These are phyloP conservation scores for Anorthoa munda DNA, from an alignment of 2,888 invertebrate genomes.

Conservation along the genomic window DNA sequence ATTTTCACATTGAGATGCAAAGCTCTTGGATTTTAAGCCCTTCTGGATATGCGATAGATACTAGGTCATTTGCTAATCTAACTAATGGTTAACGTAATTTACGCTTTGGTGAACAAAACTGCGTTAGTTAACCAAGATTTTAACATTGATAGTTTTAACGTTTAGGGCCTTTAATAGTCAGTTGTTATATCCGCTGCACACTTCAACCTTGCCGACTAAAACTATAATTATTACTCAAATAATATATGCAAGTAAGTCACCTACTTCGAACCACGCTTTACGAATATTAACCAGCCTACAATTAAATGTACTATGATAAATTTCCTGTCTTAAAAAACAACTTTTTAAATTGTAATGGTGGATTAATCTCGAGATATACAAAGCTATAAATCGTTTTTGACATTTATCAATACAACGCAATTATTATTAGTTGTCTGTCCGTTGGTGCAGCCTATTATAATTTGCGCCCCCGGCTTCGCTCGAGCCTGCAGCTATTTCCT, in stretches of 20 bases:
- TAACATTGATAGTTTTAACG: background rate
- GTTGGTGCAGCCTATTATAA: constrained; percentile 70
- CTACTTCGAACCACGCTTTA: constrained; percentile 46
- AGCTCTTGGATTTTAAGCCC: background rate
- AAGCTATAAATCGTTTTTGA: constrained; percentile 71
- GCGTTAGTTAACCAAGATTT: constrained; percentile 7
- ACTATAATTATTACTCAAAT: constrained; percentile 65
- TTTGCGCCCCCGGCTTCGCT: constrained; percentile 75
- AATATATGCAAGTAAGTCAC: constrained; percentile 71
- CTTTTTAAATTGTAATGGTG: constrained; percentile 13
- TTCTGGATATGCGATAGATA: background rate
- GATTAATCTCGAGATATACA: constrained; percentile 24
- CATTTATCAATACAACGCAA: constrained; percentile 78
- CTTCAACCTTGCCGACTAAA: constrained; percentile 56
- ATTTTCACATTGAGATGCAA: background rate
- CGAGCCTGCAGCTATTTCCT: constrained; percentile 68
- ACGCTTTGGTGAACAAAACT: background rate
- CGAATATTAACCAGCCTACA: constrained; percentile 43
- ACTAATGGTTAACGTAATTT: background rate
- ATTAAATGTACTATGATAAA: constrained; percentile 23
- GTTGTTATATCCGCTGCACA: constrained; percentile 37
- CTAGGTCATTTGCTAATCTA: background rate
- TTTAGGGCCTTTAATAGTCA: constrained; percentile 31
- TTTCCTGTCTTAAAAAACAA: constrained; percentile 37
- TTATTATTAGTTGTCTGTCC: constrained; percentile 71